Evolutionary conservation across 2,888 invertebrate species (phyloP), one percentile per base, ranked within the genome.

Genomic region (Selenia dentaria): DNA sequence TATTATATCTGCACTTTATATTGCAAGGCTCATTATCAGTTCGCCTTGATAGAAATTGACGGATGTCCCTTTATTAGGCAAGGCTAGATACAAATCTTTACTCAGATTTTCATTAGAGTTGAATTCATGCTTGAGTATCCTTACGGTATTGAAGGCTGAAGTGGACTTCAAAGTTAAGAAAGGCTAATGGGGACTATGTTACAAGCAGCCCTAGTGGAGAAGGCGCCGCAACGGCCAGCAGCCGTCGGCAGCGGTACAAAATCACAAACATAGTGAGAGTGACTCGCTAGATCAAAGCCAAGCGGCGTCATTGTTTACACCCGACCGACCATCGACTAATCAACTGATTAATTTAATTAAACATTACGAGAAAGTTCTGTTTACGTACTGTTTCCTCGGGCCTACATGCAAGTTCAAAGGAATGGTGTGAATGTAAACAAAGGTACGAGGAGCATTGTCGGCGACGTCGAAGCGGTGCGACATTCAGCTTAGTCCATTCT

Each of bases 311-410:
- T 76, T 89, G 89, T 90, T 90, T 90, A 90, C 87, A 70, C 74
- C 78, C 67, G 73, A 78, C 79, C 82, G 79, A 79, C 84, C 88
- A 87, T 87, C 88, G 88, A 81, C 89, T 86, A 89, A 90, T 89
- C 89, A 88, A 80, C 88, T 89, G 89, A 90, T 89, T 90, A 90
- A 90, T 89, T 90, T 88, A 90, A 90, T 89, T 90, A 89, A 89
- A 90, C 89, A 89, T 89, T 86, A 89, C 89, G 80, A 89, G 89
- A 90, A 89, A 89, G 89, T 87, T 89, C 69, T 90, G 89, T 90
- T 90, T 90, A 87, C 82, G 82, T 78, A 79, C 82, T 81, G 83
- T 85, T 88, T 88, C 88, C 88, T 85, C 80, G 85, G 88, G 86
- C 86, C 87, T 87, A 87, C 89, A 84, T 85, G 87, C 78, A 79